These are phyloP conservation scores for Pseudomyrmex cubaensis DNA, from an alignment of 1,140 invertebrate genomes.

Conservation along the genomic window DNA sequence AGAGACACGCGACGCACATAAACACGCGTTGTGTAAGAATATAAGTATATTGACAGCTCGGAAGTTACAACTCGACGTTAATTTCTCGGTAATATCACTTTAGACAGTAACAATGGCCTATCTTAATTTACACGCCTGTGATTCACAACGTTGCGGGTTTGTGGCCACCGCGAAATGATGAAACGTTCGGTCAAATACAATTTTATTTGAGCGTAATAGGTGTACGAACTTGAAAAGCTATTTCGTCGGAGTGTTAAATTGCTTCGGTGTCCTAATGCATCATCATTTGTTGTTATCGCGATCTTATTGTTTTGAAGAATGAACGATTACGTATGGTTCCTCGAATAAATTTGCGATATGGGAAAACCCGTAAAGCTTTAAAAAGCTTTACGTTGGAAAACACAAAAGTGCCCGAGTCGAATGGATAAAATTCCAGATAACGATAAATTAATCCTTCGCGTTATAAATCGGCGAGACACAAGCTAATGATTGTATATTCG, in stretches of 20 bases:
- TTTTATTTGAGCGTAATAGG: conserved; percentile 22
- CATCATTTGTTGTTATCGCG: neutral
- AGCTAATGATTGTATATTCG: neutral
- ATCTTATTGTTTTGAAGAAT: conserved; percentile 1
- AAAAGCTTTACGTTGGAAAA: neutral
- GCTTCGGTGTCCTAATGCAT: neutral
- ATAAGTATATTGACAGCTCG: neutral
- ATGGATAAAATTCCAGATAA: neutral
- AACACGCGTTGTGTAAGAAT: neutral
- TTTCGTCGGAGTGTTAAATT: conserved; percentile 14
- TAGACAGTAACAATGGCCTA: neutral
- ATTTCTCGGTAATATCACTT: conserved; percentile 23
- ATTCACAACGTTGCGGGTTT: neutral
- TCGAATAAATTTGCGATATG: neutral
- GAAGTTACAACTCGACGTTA: neutral
- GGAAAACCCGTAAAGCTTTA: neutral
- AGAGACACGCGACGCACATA: neutral
- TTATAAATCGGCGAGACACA: neutral
- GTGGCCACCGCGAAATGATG: neutral
- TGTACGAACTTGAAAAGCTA: neutral
- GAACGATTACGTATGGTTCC: neutral
- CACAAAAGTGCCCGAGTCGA: neutral
- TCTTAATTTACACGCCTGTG: conserved; percentile 14
- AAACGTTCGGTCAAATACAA: neutral
- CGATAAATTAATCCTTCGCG: neutral